phyloP scores from a whole-genome alignment of 2,797 vertebrate genomes.

The Hylomyscus alleni region DNA sequence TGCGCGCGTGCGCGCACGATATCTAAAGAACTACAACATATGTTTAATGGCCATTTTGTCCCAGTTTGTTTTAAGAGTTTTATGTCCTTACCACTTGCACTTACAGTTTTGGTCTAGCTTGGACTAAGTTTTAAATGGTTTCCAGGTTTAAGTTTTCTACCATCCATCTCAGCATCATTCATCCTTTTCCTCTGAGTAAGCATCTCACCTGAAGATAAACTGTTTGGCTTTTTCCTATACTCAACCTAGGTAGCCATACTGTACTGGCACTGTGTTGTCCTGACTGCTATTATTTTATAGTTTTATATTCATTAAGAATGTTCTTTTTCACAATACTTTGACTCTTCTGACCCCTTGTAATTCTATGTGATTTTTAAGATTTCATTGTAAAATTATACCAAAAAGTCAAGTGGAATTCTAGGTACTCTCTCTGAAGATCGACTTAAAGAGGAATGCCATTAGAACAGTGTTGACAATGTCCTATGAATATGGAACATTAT shows the following conservation, averaged over 20 bases:
- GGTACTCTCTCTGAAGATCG: background rate
- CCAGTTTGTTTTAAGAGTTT: background rate
- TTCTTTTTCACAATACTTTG: background rate
- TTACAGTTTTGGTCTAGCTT: background rate
- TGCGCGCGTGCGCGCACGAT: background rate
- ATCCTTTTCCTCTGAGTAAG: background rate
- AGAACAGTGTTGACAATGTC: background rate
- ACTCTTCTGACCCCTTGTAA: background rate
- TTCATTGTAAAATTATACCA: background rate
- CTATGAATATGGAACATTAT: background rate
- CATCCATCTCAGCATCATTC: background rate
- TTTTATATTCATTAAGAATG: background rate
- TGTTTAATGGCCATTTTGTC: background rate
- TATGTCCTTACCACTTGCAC: background rate
- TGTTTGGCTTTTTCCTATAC: background rate
- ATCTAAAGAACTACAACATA: background rate
- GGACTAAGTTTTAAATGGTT: no score
- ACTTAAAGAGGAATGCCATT: background rate
- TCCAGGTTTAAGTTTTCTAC: background rate
- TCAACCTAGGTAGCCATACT: background rate
- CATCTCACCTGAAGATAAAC: background rate
- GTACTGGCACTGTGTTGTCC: background rate
- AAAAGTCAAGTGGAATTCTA: slow-evolving; percentile 7
- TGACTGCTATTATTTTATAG: background rate
- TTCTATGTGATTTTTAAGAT: background rate